Conservation (phyloP, 2,797 vertebrate species). For the Hirundo rustica region DNA sequence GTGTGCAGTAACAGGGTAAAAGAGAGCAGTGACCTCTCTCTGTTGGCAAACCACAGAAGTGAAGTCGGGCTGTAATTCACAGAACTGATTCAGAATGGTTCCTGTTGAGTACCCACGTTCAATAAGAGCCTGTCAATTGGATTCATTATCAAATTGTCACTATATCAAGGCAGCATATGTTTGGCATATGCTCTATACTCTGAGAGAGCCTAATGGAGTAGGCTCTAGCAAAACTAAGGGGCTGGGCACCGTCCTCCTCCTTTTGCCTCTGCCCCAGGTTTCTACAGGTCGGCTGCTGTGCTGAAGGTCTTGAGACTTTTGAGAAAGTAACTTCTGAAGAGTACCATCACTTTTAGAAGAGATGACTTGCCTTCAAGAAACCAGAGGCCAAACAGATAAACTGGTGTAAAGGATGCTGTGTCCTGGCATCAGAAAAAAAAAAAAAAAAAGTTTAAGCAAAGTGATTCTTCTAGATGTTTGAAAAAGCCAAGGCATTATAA, state of each 20-base stretch:
- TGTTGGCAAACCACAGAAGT: neutral
- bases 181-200: neutral
- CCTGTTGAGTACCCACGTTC: neutral
- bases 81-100: conserved; percentile 9
- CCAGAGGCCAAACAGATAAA: neutral
- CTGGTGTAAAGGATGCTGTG: neutral
- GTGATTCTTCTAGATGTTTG: neutral
- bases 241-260: neutral
- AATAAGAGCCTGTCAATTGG: neutral
- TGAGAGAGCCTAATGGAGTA: rapidly evolving
- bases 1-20: neutral
- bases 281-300: neutral
- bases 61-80: neutral
- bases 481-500: neutral
- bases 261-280: neutral
- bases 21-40: neutral
- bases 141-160: neutral
- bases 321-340: neutral
- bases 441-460: neutral
- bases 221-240: neutral
- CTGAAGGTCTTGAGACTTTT: neutral
- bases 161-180: neutral
- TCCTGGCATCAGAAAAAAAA: neutral
- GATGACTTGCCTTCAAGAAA: neutral
- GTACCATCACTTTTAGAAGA: neutral